Evolutionary conservation across 64 coral and sea anemone species (phyloP), one percentile per base, ranked within the genome.

Genomic region (Montipora foliosa): DNA sequence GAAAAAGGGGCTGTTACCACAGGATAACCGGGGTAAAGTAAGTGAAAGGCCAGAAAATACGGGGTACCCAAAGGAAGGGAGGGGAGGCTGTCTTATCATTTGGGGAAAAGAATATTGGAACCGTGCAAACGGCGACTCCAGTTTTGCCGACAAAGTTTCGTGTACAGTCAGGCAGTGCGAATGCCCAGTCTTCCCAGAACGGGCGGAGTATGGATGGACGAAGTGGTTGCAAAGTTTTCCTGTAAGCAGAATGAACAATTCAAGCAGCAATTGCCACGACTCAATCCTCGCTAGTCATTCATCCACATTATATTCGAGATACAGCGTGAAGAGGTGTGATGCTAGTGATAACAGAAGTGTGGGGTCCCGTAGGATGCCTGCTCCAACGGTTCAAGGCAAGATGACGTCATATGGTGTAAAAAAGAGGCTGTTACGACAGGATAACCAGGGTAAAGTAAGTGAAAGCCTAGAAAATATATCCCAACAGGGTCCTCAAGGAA

Each of bases 141-240:
- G 96, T 95, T 8, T 89, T 78, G 11, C 78, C 80, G 3, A 95
- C 79, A 59, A 93, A 95, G 49, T 98, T 98, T 47, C 85, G 61
- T 49, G 62, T 82, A 19, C 55, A 79, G 19, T 60, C 77, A 62
- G 84, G 37, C 37, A 37, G 67, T 16, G 13, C 3, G 20, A 79
- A 44, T 21, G 76, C 50, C 7, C 49, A 74, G 19, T 19, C 49
- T 37, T n/a, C 19, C 49, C 51, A 59, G 71, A 2, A 58, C 8
- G 12, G 44, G 8, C 24, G 0, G 12, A 44, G 51, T 1, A 21
- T 49, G 21, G 74, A 74, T 4, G 20, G 76, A 22, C 71, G 24
- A 20, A 58, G 52, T 19, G 57, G 46, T 22, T 19, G 5, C 72
- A 79, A 7, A 79, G 87, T 9, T 47, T 51, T 8, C 15, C 72